phyloP scores from a whole-genome alignment of 1,140 invertebrate species.

The Leptonema lineaticorne region DNA sequence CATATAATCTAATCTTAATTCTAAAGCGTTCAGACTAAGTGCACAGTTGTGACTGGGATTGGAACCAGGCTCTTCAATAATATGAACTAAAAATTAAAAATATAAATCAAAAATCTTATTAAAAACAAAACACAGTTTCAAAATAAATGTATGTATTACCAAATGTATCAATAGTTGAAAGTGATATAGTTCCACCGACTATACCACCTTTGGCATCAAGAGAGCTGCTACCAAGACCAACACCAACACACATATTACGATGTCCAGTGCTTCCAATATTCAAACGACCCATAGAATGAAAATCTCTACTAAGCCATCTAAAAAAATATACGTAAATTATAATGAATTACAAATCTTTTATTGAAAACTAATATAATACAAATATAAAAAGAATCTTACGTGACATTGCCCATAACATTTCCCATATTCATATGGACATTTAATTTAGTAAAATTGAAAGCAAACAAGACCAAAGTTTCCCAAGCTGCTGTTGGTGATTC shows the following conservation, averaged over 20 bases:
- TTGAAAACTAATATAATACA: not conserved
- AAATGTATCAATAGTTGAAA: slow-evolving; percentile 85
- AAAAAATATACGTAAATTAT: slow-evolving; percentile 12
- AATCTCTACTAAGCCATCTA: slow-evolving; percentile 89
- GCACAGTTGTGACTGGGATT: slow-evolving; percentile 88
- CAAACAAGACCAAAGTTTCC: slow-evolving; percentile 95
- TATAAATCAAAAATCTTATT: not conserved
- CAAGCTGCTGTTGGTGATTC: slow-evolving; percentile 65
- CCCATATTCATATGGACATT: slow-evolving; percentile 99
- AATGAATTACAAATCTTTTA: not conserved
- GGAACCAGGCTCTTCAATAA: slow-evolving; percentile 84
- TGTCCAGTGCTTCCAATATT: slow-evolving; percentile 93
- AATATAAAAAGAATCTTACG: slow-evolving; percentile 61
- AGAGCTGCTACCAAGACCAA: slow-evolving; percentile 85
- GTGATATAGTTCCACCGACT: slow-evolving; percentile 90
- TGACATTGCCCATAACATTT: slow-evolving; percentile 97
- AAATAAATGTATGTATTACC: slow-evolving; percentile 58
- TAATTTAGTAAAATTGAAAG: slow-evolving; percentile 90
- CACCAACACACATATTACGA: slow-evolving; percentile 88
- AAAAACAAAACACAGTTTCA: not conserved
- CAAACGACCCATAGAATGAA: slow-evolving; percentile 84
- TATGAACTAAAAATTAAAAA: slow-evolving; percentile 63
- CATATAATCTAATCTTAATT: slow-evolving; percentile 94
- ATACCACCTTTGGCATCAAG: slow-evolving; percentile 95
- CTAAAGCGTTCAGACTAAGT: slow-evolving; percentile 81